Evolutionary conservation across 2,797 vertebrate genomes (phyloP).

Genomic region (Gymnocypris eckloni): DNA sequence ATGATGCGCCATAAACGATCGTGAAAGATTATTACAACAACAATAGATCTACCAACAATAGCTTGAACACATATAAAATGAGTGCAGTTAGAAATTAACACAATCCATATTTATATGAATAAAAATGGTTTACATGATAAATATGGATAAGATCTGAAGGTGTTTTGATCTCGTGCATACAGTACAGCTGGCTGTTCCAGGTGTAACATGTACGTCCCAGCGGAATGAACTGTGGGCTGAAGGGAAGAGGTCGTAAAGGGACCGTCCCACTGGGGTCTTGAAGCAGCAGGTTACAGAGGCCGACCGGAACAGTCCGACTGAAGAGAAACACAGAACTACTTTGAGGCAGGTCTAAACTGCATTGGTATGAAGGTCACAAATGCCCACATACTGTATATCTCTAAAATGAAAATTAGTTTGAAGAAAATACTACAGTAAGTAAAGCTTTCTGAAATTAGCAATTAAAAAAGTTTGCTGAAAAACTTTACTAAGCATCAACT

Average conservation of each 20-base stretch:
- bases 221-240: slow-evolving; percentile 42
- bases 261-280: slow-evolving; percentile 52
- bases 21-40: not conserved
- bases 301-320: slow-evolving; percentile 45
- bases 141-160: not conserved
- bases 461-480: not conserved
- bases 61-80: not conserved
- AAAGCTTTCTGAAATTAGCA: slow-evolving; percentile 42
- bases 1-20: not conserved
- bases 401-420: not conserved
- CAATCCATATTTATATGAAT: not conserved
- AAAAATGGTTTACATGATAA: not conserved
- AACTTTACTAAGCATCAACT: not conserved
- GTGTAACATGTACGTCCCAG: slow-evolving; percentile 14
- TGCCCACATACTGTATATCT: not conserved
- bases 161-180: slow-evolving; percentile 22
- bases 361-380: not conserved
- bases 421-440: slow-evolving; percentile 32
- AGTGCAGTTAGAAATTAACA: not conserved
- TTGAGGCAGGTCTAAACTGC: not conserved
- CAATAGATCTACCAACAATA: slow-evolving; percentile 1
- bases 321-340: slow-evolving; percentile 58
- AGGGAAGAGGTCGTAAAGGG: slow-evolving; percentile 55
- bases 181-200: slow-evolving; percentile 23
- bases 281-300: slow-evolving; percentile 55